These are phyloP conservation scores for Rhingia campestris DNA, from an alignment of 2,888 invertebrate genomes.

Conservation along the genomic window DNA sequence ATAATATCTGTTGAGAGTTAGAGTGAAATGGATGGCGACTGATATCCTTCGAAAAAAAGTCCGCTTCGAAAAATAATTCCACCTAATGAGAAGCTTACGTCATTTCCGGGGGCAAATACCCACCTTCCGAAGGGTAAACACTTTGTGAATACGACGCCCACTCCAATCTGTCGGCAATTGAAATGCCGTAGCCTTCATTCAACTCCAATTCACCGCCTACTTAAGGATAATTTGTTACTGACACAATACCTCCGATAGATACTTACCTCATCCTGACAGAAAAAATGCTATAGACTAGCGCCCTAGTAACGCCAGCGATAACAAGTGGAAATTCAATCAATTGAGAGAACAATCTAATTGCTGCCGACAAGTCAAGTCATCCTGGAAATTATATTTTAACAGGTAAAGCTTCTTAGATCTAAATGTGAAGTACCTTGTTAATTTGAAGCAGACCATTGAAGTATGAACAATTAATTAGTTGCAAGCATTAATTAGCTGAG, in stretches of 20 bases:
- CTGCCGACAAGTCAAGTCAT: background rate
- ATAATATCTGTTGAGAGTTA: no score
- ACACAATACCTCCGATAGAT: background rate
- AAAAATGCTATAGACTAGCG: background rate
- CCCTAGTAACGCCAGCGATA: constrained; percentile 7
- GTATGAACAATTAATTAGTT: background rate
- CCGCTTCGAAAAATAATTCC: no score
- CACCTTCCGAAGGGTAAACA: no score
- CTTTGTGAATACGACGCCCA: no score
- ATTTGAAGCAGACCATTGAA: background rate
- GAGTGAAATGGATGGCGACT: no score
- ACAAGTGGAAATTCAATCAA: constrained; percentile 40
- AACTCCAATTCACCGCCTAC: no score
- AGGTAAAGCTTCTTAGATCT: background rate
- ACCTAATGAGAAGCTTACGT: no score
- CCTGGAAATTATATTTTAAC: no score
- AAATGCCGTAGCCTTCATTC: background rate
- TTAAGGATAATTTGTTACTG: background rate
- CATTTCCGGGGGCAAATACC: no score
- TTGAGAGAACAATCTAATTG: constrained; percentile 38
- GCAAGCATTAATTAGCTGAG: background rate
- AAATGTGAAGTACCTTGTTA: background rate
- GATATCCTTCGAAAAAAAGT: no score
- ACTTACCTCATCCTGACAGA: no score
- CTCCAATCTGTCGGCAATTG: background rate